Evolutionary conservation across 1,140 invertebrate species (phyloP), one percentile per base, ranked within the genome.

Genomic region (Oedothorax gibbosus): DNA sequence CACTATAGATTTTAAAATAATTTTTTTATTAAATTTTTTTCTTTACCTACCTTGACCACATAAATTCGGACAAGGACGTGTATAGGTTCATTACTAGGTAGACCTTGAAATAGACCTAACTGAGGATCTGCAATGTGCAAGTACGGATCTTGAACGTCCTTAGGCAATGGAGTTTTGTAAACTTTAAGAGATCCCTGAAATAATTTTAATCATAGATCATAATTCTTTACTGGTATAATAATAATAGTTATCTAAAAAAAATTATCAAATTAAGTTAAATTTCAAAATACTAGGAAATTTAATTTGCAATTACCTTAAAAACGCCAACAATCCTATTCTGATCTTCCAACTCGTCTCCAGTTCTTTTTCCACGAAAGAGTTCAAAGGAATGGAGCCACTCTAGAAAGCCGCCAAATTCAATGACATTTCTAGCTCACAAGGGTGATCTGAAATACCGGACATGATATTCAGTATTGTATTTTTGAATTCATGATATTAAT

Each of bases 311-410:
- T 64, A 86, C 95, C 92, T 97, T 97, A 89, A 97, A 97, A 79
- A 93, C 93, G 8, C 96, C 96, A 12, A 97, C 96, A 75, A 96
- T 93, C 88, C 96, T 91, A 80, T 92, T 95, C 73, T 96, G 95
- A 89, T 97, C 96, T 88, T 97, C 95, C 6, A 92, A 89, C 56
- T 96, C 95, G 87, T 96, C 95, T 0, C 93, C 94, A 0, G 94
- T 95, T 88, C 96, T 96, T 89, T 97, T 97, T 0, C 96, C 96
- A 79, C 96, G 90, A 88, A 95, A 96, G 2, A 98, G 90, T 84
- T 96, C 93, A 90, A 97, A 97, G 0, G 95, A 95, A 80, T 95
- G 93, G 0, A 97, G 90, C 95, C 95, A 97, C 89, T 97, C 96
- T 87, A 94, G 94, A 88, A 97, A 97, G 65, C 94, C 93, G 79